phyloP scores from a whole-genome alignment of 2,113 vertebrate genomes.

The Redunca redunca region DNA sequence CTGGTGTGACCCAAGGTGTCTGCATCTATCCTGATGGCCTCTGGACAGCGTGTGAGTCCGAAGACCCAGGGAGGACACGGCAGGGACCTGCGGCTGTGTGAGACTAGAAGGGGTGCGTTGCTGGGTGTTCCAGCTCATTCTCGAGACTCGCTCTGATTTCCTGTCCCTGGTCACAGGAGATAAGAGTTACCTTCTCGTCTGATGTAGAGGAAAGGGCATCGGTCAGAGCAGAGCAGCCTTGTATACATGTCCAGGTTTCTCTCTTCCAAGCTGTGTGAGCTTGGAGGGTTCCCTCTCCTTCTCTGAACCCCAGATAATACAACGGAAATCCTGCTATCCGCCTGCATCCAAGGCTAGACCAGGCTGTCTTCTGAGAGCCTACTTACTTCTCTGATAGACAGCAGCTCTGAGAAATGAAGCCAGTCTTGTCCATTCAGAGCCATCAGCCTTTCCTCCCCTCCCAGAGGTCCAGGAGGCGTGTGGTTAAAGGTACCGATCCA shows the following conservation, averaged over 20 bases:
- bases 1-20: background rate
- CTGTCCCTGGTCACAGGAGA: background rate
- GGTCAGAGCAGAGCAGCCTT: background rate
- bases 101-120: rapidly evolving
- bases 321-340: background rate
- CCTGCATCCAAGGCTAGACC: background rate
- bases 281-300: background rate
- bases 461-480: too few relatives aligned
- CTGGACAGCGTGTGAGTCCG: background rate
- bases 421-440: background rate
- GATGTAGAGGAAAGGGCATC: rapidly evolving
- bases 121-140: background rate
- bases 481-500: background rate
- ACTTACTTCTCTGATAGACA: background rate
- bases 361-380: background rate
- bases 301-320: background rate
- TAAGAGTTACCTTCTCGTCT: background rate
- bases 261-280: background rate
- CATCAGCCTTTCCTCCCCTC: background rate
- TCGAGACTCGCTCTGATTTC: background rate
- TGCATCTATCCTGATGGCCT: rapidly evolving
- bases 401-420: background rate
- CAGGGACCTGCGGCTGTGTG: rapidly evolving
- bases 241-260: background rate
- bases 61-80: rapidly evolving